Percentiles rank a stretch among this genome's conserved stretches.
phyloP scores from a whole-genome alignment of 2,797 vertebrate genomes.

The Gobionotothen gibberifrons region DNA sequence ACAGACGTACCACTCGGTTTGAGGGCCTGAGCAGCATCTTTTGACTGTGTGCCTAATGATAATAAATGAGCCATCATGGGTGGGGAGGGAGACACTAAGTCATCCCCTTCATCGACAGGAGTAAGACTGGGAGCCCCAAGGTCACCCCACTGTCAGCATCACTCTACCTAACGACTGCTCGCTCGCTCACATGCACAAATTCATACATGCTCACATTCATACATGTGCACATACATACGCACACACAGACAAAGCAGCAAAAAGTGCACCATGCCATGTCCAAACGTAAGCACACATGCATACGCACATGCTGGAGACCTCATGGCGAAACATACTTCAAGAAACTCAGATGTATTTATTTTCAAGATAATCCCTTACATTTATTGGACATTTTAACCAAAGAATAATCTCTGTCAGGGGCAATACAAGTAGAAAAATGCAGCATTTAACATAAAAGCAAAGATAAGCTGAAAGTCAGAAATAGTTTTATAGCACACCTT shows the following conservation, averaged over 20 bases:
- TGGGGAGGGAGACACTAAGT: slow-evolving; percentile 86
- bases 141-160: slow-evolving; percentile 84
- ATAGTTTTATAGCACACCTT: background rate
- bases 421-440: slow-evolving; percentile 1
- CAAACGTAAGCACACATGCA: background rate
- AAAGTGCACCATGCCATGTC: slow-evolving; percentile 9
- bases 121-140: slow-evolving; percentile 81
- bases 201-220: slow-evolving; percentile 6
- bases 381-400: background rate
- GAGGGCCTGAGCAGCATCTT: slow-evolving; percentile 79
- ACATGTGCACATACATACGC: slow-evolving; percentile 15
- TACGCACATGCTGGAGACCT: slow-evolving; percentile 4
- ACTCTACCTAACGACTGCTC: slow-evolving; percentile 82
- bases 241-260: slow-evolving; percentile 6
- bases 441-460: background rate
- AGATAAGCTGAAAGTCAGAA: slow-evolving; percentile 17
- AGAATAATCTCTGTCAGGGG: slow-evolving; percentile 1
- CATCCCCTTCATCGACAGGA: slow-evolving; percentile 84
- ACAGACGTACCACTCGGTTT: slow-evolving; percentile 61
- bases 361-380: slow-evolving; percentile 5
- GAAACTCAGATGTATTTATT: background rate
- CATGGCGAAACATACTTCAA: slow-evolving; percentile 7
- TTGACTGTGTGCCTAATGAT: slow-evolving; percentile 86
- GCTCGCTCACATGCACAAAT: slow-evolving; percentile 23
- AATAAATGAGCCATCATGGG: slow-evolving; percentile 87